Percentiles rank a stretch among this genome's conserved stretches.
These are phyloP conservation scores for Oreochromis grahami DNA, from an alignment of 2,797 vertebrate genomes.

Conservation along the genomic window DNA sequence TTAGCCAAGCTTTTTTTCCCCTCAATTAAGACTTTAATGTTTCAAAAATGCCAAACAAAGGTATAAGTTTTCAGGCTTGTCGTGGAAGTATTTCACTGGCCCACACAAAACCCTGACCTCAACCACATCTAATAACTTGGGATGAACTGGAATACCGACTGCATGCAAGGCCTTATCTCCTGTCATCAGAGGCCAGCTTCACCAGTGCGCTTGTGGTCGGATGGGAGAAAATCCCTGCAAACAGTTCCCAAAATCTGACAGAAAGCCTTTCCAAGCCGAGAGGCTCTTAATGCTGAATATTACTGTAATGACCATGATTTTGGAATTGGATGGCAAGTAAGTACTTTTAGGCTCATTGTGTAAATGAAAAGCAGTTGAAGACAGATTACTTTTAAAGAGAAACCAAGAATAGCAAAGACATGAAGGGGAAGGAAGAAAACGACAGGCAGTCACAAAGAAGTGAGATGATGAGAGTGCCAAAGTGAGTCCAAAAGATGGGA, in stretches of 20 bases:
- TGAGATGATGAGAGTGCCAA: background rate
- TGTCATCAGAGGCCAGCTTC: background rate
- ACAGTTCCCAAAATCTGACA: background rate
- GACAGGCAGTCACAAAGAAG: background rate
- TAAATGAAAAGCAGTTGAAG: background rate
- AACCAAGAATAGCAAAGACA: background rate
- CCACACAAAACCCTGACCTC: background rate
- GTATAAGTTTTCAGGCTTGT: background rate
- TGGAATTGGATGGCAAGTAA: background rate
- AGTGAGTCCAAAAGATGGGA: background rate
- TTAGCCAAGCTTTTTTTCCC: rapidly evolving
- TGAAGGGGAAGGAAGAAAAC: background rate
- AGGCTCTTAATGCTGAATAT: background rate
- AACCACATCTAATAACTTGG: background rate
- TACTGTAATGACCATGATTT: background rate
- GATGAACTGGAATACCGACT: background rate
- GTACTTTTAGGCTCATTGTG: background rate
- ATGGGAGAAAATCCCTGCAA: background rate
- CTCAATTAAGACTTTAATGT: background rate
- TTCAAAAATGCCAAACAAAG: background rate
- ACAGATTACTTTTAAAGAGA: background rate
- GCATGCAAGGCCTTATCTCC: background rate
- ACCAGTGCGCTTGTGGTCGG: background rate
- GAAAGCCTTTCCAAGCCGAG: background rate
- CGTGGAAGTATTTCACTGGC: background rate